Percentiles rank a stretch among this genome's conserved stretches.
These are phyloP conservation scores for Aphodius granarius DNA, from an alignment of 2,888 invertebrate genomes.

Conservation along the genomic window DNA sequence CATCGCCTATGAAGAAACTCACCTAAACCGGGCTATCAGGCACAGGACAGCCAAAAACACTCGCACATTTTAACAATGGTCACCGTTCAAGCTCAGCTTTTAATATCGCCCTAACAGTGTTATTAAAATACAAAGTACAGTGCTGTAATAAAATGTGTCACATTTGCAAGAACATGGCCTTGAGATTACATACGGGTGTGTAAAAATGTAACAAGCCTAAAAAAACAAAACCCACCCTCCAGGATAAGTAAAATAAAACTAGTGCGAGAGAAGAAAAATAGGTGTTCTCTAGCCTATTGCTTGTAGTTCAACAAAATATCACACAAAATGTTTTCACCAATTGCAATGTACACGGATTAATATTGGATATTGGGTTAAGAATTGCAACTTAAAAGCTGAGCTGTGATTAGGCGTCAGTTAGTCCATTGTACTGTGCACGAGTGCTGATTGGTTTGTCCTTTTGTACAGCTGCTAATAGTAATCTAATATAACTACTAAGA, in stretches of 20 bases:
- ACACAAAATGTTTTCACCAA: conserved; percentile 48
- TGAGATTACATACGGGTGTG: conserved; percentile 16
- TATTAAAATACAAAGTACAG: conserved; percentile 38
- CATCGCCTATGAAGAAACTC: conserved; percentile 77
- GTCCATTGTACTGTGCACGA: conserved; percentile 56
- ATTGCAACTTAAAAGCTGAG: conserved; percentile 57
- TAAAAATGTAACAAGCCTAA: conserved; percentile 29
- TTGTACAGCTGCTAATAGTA: conserved; percentile 36
- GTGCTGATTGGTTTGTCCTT: conserved; percentile 52
- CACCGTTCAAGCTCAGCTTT: conserved; percentile 55
- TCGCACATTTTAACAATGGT: conserved; percentile 54
- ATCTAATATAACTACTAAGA: conserved; percentile 10
- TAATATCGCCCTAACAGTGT: conserved; percentile 49
- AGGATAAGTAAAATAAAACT: background rate
- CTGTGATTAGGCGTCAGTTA: conserved; percentile 56
- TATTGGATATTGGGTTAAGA: conserved; percentile 42
- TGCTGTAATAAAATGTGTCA: conserved; percentile 40
- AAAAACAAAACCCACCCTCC: conserved; percentile 23
- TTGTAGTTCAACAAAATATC: conserved; percentile 42
- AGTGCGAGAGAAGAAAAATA: conserved; percentile 12
- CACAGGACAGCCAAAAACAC: conserved; percentile 52
- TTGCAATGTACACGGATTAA: conserved; percentile 52
- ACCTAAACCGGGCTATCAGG: conserved; percentile 44
- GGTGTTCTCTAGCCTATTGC: conserved; percentile 46
- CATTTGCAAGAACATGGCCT: conserved; percentile 54